These are phyloP conservation scores for Esox masquinongy DNA, from an alignment of 2,797 vertebrate species.

Conservation along the genomic window DNA sequence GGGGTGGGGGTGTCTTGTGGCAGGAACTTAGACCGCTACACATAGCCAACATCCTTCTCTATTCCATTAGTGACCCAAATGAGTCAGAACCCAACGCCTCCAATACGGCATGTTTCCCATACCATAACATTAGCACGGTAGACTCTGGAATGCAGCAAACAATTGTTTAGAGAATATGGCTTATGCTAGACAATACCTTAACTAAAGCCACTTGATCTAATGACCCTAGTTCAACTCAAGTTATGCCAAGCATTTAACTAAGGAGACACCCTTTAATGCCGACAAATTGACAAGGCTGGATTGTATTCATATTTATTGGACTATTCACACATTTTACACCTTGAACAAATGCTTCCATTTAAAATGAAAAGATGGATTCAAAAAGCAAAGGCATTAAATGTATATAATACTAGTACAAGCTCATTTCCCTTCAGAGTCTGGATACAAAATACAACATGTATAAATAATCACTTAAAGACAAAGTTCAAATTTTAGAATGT, in stretches of 20 bases:
- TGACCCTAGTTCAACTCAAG: background rate
- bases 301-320: conserved; percentile 55
- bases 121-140: background rate
- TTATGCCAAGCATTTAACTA: background rate
- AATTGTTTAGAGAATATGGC: background rate
- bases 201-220: background rate
- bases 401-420: conserved; percentile 20
- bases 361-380: conserved; percentile 34
- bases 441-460: conserved; percentile 54
- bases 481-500: conserved; percentile 40
- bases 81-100: background rate
- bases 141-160: background rate
- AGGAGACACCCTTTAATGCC: background rate
- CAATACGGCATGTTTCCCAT: conserved; percentile 2
- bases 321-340: conserved; percentile 46
- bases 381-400: conserved; percentile 12
- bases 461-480: conserved; percentile 62
- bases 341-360: conserved; percentile 24
- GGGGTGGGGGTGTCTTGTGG: too few species aligned
- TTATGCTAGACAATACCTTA: background rate
- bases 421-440: conserved; percentile 34
- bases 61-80: background rate
- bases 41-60: background rate
- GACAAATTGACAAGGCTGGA: background rate
- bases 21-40: background rate